Evolutionary conservation across 2,797 vertebrate species (phyloP), one percentile per base, ranked within the genome.

Genomic region (Eurystomus glaucurus): DNA sequence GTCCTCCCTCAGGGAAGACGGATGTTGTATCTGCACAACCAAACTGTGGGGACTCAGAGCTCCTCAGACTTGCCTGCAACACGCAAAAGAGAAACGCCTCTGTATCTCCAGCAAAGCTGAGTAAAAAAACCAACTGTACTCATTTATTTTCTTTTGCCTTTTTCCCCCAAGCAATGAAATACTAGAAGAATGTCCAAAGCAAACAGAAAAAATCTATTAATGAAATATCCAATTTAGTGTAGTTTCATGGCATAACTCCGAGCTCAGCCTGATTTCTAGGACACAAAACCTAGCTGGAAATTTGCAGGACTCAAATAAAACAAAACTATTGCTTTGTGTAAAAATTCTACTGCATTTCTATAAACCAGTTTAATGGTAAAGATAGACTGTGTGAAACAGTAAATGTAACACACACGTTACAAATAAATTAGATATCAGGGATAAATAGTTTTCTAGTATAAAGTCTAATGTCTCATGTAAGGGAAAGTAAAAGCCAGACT

Each of bases 181-280:
- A 83, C 88, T 83, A 76, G 71, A 95, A 80, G 69, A 90, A 81
- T 4, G 35, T 90, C 91, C 88, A 96, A 96, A 93, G 61, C 69
- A 97, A 94, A 95, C 69, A 95, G 57, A 94, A 90, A 95, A 90
- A 87, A 50, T 93, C 72, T 96, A 55, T 90, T 96, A 92, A 95
- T 51, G 80, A 96, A 95, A 96, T 85, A 93, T 26, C 72, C 82
- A 76, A 78, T 78, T 88, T 81, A 86, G 29, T 20, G 65, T 31
- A 69, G 61, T 88, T 88, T 65, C 65, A 33, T 37, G 54, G 72
- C 9, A 5, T 50, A 51, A 94, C 65, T 83, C 64, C 77, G 71
- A 95, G 89, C 51, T 96, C 66, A 85, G 83, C 16, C 85, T 66
- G 51, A 92, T 58, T 95, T 95, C 77, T 62, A 88, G 76, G 80